These are phyloP conservation scores for Listrodromus nycthemerus DNA, from an alignment of 2,888 invertebrate species.

Conservation along the genomic window DNA sequence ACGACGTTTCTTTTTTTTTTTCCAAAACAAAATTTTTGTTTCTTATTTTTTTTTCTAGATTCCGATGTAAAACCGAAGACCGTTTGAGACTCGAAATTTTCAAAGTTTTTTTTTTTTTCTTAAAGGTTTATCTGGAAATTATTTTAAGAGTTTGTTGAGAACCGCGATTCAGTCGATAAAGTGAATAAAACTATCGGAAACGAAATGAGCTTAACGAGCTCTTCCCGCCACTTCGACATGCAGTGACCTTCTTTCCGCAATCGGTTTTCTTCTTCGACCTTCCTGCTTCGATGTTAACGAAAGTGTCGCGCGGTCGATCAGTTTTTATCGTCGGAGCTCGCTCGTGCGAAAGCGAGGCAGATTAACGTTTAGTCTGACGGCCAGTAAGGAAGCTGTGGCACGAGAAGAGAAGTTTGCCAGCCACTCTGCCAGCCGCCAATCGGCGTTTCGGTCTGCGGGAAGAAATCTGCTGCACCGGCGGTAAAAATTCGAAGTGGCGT, in stretches of 20 bases:
- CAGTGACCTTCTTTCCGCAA: constrained; percentile 53
- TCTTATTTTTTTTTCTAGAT: not conserved
- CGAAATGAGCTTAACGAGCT: constrained; percentile 16
- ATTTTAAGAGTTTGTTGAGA: too few relatives aligned
- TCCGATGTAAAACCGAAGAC: not conserved
- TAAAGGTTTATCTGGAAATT: not conserved
- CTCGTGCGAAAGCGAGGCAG: constrained; percentile 5
- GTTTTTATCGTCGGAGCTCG: constrained; percentile 39
- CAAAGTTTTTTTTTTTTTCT: too few relatives aligned
- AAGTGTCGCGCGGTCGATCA: constrained; percentile 55
- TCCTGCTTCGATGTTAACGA: not conserved
- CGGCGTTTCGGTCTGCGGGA: not conserved
- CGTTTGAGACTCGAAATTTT: not conserved
- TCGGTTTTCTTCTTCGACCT: constrained; percentile 19
- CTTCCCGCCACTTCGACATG: constrained; percentile 27
- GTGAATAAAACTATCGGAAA: constrained; percentile 11
- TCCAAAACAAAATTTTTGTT: too few relatives aligned
- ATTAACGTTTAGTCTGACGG: constrained; percentile 11
- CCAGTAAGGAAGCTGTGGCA: constrained; percentile 30
- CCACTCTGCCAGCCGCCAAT: constrained; percentile 60
- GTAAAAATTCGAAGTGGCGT: not conserved
- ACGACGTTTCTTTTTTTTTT: not conserved
- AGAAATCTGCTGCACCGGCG: constrained; percentile 54
- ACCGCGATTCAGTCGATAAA: not conserved
- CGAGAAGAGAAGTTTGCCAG: constrained; percentile 17